phyloP scores from a whole-genome alignment of 2,888 invertebrate genomes.

The Drosophila fulvimacula region DNA sequence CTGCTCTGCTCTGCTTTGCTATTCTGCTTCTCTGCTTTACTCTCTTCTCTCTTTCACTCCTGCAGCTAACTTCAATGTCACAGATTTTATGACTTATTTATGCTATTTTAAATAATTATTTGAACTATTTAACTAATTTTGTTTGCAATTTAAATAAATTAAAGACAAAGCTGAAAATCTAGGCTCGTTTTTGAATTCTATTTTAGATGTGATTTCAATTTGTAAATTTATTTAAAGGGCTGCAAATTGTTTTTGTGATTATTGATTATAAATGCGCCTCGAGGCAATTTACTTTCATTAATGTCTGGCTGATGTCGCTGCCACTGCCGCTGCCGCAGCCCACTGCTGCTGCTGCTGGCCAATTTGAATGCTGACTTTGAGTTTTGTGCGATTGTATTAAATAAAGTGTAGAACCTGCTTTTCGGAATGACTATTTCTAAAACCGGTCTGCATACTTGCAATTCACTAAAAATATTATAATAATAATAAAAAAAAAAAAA shows the following conservation, averaged over 20 bases:
- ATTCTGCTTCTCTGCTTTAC: background rate
- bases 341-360: constrained; percentile 39
- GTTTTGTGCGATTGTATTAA: constrained; percentile 34
- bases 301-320: constrained; percentile 21
- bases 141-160: background rate
- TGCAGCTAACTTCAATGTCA: constrained; percentile 42
- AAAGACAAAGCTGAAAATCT: background rate
- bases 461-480: constrained; percentile 17
- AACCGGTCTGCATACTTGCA: constrained; percentile 58
- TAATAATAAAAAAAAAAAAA: constrained; percentile 8
- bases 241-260: constrained; percentile 12
- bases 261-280: constrained; percentile 26
- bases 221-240: constrained; percentile 5
- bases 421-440: constrained; percentile 43
- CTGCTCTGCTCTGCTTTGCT: background rate
- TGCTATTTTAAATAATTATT: background rate
- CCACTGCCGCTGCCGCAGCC: background rate
- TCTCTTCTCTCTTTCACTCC: background rate
- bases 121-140: background rate
- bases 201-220: background rate
- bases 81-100: constrained; percentile 13
- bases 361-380: constrained; percentile 59
- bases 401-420: constrained; percentile 70
- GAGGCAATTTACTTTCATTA: constrained; percentile 50
- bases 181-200: background rate